phyloP scores from a whole-genome alignment of 1,140 invertebrate species.

The Drosophila busckii region DNA sequence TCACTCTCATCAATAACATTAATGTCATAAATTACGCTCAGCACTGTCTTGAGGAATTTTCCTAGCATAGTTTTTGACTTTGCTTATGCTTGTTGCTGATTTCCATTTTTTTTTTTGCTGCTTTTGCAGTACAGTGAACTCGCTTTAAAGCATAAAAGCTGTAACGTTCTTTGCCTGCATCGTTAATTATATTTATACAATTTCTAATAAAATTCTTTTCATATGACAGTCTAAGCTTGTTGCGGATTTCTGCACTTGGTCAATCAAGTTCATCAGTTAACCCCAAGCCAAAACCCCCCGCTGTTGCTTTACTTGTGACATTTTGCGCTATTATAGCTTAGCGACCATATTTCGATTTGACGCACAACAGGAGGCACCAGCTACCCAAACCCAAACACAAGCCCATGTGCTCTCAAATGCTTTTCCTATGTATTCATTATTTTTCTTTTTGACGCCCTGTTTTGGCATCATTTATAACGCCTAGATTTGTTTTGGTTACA shows the following conservation, averaged over 20 bases:
- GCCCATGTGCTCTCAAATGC: no score
- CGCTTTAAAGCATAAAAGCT: not conserved
- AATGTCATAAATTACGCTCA: no score
- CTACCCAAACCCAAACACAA: no score
- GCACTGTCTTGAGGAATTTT: no score
- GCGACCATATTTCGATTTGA: conserved; percentile 40
- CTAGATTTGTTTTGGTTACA: no score
- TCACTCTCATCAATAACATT: no score
- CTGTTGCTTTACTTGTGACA: conserved; percentile 13
- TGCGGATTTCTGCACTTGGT: conserved; percentile 31
- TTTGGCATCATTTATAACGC: no score
- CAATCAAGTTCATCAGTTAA: conserved; percentile 32
- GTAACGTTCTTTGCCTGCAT: not conserved
- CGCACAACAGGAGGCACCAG: conserved; percentile 25
- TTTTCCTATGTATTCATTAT: no score
- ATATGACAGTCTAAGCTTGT: not conserved
- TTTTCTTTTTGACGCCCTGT: no score
- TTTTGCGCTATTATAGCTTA: conserved; percentile 9
- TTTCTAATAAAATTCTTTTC: conserved; percentile 48
- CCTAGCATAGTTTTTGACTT: no score
- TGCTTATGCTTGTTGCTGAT: no score
- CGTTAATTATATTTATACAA: no score
- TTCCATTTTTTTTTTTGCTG: not conserved
- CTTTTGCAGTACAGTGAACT: not conserved
- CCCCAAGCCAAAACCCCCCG: conserved; percentile 4